phyloP scores from a whole-genome alignment of 2,888 invertebrate genomes.

The Monochamus alternatus region DNA sequence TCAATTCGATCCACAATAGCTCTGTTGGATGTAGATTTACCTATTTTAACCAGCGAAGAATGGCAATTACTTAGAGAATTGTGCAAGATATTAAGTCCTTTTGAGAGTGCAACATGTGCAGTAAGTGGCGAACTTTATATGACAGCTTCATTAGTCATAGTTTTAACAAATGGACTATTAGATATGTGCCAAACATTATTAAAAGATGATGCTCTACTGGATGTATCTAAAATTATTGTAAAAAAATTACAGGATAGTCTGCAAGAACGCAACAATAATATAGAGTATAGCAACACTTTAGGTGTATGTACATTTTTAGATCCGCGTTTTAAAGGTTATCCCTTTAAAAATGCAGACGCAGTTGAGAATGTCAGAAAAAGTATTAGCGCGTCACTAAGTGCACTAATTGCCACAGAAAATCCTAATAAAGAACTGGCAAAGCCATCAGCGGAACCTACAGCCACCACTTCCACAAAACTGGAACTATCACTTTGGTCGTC shows the following conservation, averaged over 20 bases:
- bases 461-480: no score
- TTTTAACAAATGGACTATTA: background rate
- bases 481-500: background rate
- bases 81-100: slow-evolving; percentile 42
- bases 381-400: background rate
- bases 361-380: background rate
- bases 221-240: background rate
- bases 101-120: slow-evolving; percentile 44
- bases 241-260: background rate
- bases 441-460: background rate
- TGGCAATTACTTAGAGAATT: slow-evolving; percentile 46
- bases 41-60: slow-evolving; percentile 38
- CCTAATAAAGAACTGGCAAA: background rate
- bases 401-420: background rate
- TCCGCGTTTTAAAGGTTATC: slow-evolving; percentile 11
- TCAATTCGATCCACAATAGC: slow-evolving; percentile 39
- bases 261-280: background rate
- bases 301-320: slow-evolving; percentile 9
- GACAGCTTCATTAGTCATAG: background rate
- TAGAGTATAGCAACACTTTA: background rate
- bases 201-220: background rate
- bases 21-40: slow-evolving; percentile 43
- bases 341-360: slow-evolving; percentile 9
- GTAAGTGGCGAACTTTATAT: slow-evolving; percentile 43
- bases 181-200: background rate